Evolutionary conservation across 2,888 invertebrate genomes (phyloP).

Genomic region (Melanophora roralis): DNA sequence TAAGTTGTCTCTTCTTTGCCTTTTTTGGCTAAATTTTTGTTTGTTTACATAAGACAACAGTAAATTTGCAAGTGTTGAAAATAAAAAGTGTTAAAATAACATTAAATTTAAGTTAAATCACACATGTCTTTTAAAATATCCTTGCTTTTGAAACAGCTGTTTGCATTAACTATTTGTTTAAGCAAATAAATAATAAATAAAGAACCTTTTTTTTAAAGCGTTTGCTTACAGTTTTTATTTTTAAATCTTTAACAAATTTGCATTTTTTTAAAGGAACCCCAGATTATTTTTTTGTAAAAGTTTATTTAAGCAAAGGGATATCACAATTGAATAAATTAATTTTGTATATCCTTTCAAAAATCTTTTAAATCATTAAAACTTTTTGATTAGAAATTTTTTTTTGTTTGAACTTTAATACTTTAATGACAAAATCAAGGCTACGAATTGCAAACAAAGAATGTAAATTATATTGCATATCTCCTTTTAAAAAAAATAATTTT

Average conservation of each 20-base stretch:
- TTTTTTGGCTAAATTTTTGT: not conserved
- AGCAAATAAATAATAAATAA: not conserved
- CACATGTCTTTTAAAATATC: not conserved
- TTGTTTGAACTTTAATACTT: too few relatives aligned
- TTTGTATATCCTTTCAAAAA: too few relatives aligned
- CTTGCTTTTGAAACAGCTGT: not conserved
- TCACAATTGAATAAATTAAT: not conserved
- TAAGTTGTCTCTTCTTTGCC: not conserved
- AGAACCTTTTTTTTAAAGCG: not conserved
- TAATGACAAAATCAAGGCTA: too few relatives aligned
- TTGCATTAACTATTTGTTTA: not conserved
- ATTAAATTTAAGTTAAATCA: slow-evolving; percentile 15
- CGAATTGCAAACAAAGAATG: too few relatives aligned
- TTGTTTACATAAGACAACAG: not conserved
- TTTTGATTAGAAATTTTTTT: too few relatives aligned
- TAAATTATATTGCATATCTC: too few relatives aligned
- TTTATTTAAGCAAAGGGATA: not conserved
- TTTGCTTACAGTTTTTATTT: not conserved
- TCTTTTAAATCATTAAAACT: too few relatives aligned
- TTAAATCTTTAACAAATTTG: not conserved
- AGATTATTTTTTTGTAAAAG: not conserved
- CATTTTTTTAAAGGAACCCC: not conserved
- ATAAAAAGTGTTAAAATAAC: slow-evolving; percentile 16
- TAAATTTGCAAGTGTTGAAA: not conserved
- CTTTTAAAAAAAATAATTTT: too few relatives aligned